Evolutionary conservation across 1,140 invertebrate genomes (phyloP).

Genomic region (Drosophila mayri): DNA sequence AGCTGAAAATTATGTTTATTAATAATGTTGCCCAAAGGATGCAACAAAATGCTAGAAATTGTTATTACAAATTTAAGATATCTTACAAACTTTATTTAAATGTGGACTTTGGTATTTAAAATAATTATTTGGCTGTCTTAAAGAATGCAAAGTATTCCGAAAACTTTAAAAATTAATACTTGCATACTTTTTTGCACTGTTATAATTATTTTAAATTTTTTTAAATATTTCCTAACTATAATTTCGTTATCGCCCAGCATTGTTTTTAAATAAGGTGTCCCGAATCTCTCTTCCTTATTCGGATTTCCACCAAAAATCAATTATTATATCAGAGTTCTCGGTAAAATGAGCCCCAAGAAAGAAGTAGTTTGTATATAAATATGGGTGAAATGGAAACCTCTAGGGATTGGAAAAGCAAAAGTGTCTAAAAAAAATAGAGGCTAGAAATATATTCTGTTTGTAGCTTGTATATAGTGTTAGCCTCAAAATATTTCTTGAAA

Average conservation of each 20-base stretch:
- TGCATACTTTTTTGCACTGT: no score
- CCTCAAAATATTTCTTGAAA: conserved; percentile 1
- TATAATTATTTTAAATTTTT: neutral
- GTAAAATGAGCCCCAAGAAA: neutral
- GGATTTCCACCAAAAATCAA: neutral
- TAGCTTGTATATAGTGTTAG: conserved; percentile 24
- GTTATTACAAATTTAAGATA: no score
- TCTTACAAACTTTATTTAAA: no score
- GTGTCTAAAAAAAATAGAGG: conserved; percentile 2
- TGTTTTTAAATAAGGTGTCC: no score
- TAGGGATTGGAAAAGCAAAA: neutral
- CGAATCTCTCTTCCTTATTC: no score
- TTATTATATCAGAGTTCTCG: neutral
- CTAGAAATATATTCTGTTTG: conserved; percentile 8
- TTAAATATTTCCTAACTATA: no score
- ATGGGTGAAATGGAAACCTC: neutral
- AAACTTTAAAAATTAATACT: no score
- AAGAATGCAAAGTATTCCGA: neutral
- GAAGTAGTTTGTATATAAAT: conserved; percentile 14
- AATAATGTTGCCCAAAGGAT: no score
- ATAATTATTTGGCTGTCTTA: neutral
- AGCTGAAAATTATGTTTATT: no score
- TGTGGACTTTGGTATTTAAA: neutral
- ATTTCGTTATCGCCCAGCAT: no score
- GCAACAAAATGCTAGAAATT: no score